Conservation (phyloP, 2,888 invertebrate genomes). For the Altica lythri region DNA sequence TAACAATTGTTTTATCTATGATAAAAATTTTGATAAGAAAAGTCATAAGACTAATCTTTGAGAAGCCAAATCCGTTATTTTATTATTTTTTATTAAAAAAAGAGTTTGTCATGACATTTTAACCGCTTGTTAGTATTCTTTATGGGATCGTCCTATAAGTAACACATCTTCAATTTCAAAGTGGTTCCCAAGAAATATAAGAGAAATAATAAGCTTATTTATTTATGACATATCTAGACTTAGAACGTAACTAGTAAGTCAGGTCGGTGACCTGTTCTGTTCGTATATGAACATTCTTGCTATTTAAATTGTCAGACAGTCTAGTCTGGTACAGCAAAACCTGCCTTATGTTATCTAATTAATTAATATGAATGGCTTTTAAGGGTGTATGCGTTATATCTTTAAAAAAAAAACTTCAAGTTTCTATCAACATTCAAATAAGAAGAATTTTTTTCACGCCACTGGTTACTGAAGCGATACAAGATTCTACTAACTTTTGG, state of each 20-base stretch:
- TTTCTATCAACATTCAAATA: not conserved
- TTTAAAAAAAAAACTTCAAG: not conserved
- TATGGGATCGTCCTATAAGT: conserved; percentile 6
- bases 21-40: too few relatives aligned
- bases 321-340: conserved; percentile 22
- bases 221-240: conserved; percentile 46
- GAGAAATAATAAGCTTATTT: conserved; percentile 42
- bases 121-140: too few relatives aligned
- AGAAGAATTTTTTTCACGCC: too few relatives aligned
- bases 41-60: too few relatives aligned
- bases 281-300: conserved; percentile 41
- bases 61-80: too few relatives aligned
- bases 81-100: too few relatives aligned
- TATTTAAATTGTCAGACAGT: conserved; percentile 32
- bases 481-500: not conserved
- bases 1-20: too few relatives aligned
- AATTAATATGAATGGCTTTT: too few relatives aligned
- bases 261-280: conserved; percentile 43
- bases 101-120: too few relatives aligned
- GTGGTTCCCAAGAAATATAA: conserved; percentile 26
- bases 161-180: conserved; percentile 7
- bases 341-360: conserved; percentile 16
- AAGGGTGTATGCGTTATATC: too few relatives aligned
- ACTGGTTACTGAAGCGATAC: not conserved
- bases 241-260: conserved; percentile 36